Evolutionary conservation across 2,888 invertebrate species (phyloP).

Genomic region (Trimorus sp.): DNA sequence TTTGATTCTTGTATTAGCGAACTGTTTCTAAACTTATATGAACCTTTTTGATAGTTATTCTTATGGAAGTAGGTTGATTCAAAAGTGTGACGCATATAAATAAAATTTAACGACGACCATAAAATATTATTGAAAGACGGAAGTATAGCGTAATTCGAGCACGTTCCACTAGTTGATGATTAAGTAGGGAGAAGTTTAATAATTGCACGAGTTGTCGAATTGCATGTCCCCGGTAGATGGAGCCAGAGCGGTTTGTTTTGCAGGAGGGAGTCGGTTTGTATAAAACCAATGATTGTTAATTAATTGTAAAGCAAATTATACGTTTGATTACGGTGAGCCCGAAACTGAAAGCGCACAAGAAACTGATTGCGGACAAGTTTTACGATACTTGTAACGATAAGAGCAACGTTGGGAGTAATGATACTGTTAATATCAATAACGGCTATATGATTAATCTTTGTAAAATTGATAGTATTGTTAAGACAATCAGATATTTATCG

Average conservation of each 20-base stretch:
- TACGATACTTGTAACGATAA: slow-evolving; percentile 66
- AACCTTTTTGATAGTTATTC: no score
- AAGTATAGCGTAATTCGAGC: not conserved
- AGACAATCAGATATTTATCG: slow-evolving; percentile 81
- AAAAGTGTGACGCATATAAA: no score
- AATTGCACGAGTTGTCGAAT: slow-evolving; percentile 7
- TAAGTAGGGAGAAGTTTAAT: not conserved
- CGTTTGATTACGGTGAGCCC: slow-evolving; percentile 46
- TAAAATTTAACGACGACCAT: not conserved
- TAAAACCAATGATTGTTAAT: slow-evolving; percentile 36
- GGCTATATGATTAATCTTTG: slow-evolving; percentile 64
- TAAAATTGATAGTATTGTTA: slow-evolving; percentile 80
- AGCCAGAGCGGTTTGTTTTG: not conserved
- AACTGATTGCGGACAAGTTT: slow-evolving; percentile 35
- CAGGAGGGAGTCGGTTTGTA: slow-evolving; percentile 22
- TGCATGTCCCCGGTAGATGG: slow-evolving; percentile 18
- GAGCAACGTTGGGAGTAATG: slow-evolving; percentile 37
- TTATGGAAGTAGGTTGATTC: no score
- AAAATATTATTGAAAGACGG: not conserved
- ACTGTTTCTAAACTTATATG: no score
- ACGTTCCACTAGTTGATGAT: no score
- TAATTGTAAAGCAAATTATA: slow-evolving; percentile 36
- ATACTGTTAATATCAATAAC: slow-evolving; percentile 66
- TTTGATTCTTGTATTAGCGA: no score
- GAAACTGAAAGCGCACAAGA: slow-evolving; percentile 56